phyloP scores from a whole-genome alignment of 2,797 vertebrate genomes.

The Halcyon leucocephala region DNA sequence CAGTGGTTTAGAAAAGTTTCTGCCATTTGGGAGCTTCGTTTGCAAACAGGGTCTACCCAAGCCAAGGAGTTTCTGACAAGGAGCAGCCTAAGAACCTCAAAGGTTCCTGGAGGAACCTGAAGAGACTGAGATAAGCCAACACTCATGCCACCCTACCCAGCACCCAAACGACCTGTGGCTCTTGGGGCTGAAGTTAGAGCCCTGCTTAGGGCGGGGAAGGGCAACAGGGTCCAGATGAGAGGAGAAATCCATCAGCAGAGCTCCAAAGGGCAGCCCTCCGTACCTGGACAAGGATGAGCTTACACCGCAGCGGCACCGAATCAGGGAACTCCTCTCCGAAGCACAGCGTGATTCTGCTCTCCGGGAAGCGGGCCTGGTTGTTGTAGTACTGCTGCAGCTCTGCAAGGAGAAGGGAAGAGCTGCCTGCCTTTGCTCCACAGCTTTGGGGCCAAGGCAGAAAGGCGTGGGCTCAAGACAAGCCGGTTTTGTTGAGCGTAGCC shows the following conservation, averaged over 20 bases:
- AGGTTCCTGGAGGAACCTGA: neutral
- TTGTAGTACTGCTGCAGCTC: conserved; percentile 91
- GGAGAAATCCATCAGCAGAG: neutral
- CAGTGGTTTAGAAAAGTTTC: neutral
- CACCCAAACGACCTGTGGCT: neutral
- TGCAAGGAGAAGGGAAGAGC: conserved; percentile 48
- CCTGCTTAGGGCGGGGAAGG: fast-evolving
- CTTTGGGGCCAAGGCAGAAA: neutral
- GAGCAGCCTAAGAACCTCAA: neutral
- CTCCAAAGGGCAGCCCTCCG: neutral
- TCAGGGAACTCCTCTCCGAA: conserved; percentile 96
- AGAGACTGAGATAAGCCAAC: neutral
- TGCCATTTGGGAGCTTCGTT: neutral
- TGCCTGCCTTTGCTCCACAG: neutral
- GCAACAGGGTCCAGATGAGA: neutral
- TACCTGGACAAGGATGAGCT: conserved; percentile 97
- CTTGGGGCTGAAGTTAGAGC: neutral
- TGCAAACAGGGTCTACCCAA: neutral
- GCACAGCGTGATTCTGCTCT: conserved; percentile 89
- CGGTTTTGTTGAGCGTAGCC: neutral
- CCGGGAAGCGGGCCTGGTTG: conserved; percentile 86
- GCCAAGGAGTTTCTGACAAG: fast-evolving
- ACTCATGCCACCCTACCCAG: neutral
- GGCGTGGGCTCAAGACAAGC: neutral
- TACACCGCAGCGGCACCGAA: conserved; percentile 82